Conservation (phyloP, 2,113 vertebrate genomes). For the Triplophysa siluroides region DNA sequence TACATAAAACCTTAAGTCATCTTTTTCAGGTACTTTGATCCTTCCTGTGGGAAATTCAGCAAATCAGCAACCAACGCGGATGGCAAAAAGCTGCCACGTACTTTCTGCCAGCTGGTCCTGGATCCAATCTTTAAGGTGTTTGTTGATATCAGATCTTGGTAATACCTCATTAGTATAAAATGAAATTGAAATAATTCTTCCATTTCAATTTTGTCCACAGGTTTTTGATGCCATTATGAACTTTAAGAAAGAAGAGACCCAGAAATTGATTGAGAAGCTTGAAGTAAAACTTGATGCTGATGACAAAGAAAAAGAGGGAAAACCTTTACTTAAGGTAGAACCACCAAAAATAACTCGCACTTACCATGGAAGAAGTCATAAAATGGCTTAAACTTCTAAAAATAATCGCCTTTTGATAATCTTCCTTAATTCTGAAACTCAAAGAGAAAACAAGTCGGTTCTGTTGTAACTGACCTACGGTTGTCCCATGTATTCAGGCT, state of each 20-base stretch:
- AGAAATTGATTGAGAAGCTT: conserved; percentile 68
- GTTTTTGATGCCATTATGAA: conserved; percentile 74
- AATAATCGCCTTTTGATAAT: too few species aligned
- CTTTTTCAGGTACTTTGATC: conserved; percentile 62
- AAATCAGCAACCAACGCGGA: conserved; percentile 60
- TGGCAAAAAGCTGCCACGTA: conserved; percentile 67
- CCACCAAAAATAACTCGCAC: background rate
- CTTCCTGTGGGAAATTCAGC: conserved; percentile 67
- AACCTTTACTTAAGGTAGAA: conserved; percentile 68
- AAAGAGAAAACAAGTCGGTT: background rate
- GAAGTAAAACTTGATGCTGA: conserved; percentile 67
- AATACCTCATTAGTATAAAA: background rate
- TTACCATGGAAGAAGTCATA: background rate
- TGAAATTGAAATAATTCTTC: background rate
- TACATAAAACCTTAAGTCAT: background rate
- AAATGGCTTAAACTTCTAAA: too few species aligned
- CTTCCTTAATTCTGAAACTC: background rate
- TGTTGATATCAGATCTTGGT: background rate
- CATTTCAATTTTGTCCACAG: conserved; percentile 40
- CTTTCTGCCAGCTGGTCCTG: conserved; percentile 66
- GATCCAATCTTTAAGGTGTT: conserved; percentile 65
- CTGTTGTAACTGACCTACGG: background rate
- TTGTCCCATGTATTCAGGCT: conserved; percentile 48
- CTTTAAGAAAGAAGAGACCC: conserved; percentile 70
- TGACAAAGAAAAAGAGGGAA: conserved; percentile 67